Evolutionary conservation across 1,140 invertebrate genomes (phyloP), one percentile per base, ranked within the genome.

Genomic region (Pseudobourletiella spinata): DNA sequence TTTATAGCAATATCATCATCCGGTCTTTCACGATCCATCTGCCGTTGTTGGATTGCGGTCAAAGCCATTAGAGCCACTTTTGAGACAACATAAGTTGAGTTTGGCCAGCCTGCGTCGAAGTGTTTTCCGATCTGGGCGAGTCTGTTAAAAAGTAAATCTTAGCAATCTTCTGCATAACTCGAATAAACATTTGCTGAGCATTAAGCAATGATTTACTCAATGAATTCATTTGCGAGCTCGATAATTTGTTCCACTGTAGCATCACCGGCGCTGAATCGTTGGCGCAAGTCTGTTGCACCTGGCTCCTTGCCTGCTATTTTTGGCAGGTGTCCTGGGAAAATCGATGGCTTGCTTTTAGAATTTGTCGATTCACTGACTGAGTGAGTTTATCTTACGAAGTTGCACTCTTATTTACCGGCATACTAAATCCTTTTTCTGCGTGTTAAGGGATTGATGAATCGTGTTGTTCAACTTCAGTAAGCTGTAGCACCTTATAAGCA

Each of bases 41-140:
- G 73, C 66, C 78, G 74, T 61, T 86, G 83, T 66, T 87, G 85
- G 28, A 87, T 79, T 57, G 78, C 77, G 16, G 80, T 76, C 61
- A 86, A 72, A 4, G 83, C 80, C 52, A 75, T 80, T 0, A 86
- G 72, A 2, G 78, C 83, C 11, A 85, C 79, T 76, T 89, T 89
- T 1, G 84, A 86, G 8, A 80, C 80, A 8, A 72, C 75, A 78
- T 89, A 89, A 3, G 84, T 77, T 55, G 74, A 79, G 39, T 76
- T 76, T 0, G 80, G 77, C 81, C 84, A 89, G 62, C 86, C 86
- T 39, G 77, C 73, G 54, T 76, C 61, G 25, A 3, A n/a, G 26
- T 62, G 61, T 1, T 25, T 57, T 3, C 44, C 61, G 15, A 30
- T 22, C 0, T 30, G 6, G 25, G 61, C 61, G 11, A 57, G 20